phyloP scores from a whole-genome alignment of 1,140 invertebrate genomes.

The Lamellibrachia luymesi region DNA sequence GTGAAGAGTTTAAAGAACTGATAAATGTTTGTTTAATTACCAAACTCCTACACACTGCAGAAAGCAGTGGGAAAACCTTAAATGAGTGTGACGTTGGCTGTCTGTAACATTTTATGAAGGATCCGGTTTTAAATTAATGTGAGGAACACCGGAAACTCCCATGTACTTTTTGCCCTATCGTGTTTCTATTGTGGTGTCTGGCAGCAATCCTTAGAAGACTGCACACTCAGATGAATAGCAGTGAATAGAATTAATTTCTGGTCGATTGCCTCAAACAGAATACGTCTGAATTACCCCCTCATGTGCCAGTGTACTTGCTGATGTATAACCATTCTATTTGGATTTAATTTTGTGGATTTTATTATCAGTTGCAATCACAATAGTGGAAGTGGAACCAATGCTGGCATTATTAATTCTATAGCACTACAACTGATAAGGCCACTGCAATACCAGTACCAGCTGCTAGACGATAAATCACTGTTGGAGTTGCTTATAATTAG shows the following conservation, averaged over 20 bases:
- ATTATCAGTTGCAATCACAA: background rate
- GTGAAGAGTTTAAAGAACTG: too few species aligned
- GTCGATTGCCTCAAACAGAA: background rate
- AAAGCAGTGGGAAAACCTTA: background rate
- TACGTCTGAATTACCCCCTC: background rate
- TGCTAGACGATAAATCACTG: background rate
- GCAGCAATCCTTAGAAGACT: background rate
- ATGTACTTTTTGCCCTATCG: background rate
- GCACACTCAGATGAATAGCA: too few species aligned
- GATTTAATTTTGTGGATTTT: background rate
- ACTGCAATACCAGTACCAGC: background rate
- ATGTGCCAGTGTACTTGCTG: background rate
- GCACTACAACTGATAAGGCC: background rate
- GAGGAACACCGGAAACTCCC: background rate
- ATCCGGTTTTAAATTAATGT: background rate
- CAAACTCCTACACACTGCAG: background rate
- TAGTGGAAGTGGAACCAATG: background rate
- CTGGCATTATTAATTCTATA: background rate
- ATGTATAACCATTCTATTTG: background rate
- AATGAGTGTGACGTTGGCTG: background rate
- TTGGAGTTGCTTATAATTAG: background rate
- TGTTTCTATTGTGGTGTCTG: background rate
- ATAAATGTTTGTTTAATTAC: background rate
- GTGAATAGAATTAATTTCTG: too few species aligned
- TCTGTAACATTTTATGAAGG: background rate